Base-by-base conservation (phyloP, 2,888 invertebrate species). In the Hofmannophila pseudospretella region DNA sequence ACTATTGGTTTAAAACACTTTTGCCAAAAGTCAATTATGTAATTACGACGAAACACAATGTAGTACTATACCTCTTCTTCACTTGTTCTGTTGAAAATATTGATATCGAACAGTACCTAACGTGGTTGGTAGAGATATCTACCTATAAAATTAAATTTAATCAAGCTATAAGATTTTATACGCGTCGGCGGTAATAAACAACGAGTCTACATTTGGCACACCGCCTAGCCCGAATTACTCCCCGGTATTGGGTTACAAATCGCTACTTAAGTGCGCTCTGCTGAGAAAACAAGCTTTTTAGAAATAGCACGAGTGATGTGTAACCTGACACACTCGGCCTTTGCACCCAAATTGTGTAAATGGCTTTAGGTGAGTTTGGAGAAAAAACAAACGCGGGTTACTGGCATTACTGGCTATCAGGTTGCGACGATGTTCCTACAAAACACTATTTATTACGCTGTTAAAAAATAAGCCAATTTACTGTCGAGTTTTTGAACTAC, bases 231-330 rank as follows among this genome's bases (percentile, higher is more conserved):
- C 51, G 59, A 76, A 71, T 77, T 69, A 66, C 66, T 54, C 61
- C 38, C 41, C 42, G 52, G 67, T 72, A 60, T 85, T 60, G 52
- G 58, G 63, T 85, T 84, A 71, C 85, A 57, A 70, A 72, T 72
- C 65, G 66, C 67, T 72, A 70, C 77, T 77, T 82, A 84, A 82
- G 78, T 63, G 80, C 77, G 75, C 73, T 76, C 73, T 50, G 74
- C 65, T 84, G 76, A 58, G 71, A 85, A 82, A 85, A 86, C 82
- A 86, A 67, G 74, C 76, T 75, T 77, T 84, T 85, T 82, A 74
- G 80, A 85, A 86, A 85, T 81, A 81, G 80, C 79, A 69, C 69
- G 58, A 54, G 55, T 47, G 53, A 65, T 57, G 62, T 62, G 80
- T 55, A 81, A 82, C 61, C 41, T 40, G 74, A 85, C 39, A 52